Conservation (phyloP, 1,140 invertebrate genomes). For the Ylistrum balloti region DNA sequence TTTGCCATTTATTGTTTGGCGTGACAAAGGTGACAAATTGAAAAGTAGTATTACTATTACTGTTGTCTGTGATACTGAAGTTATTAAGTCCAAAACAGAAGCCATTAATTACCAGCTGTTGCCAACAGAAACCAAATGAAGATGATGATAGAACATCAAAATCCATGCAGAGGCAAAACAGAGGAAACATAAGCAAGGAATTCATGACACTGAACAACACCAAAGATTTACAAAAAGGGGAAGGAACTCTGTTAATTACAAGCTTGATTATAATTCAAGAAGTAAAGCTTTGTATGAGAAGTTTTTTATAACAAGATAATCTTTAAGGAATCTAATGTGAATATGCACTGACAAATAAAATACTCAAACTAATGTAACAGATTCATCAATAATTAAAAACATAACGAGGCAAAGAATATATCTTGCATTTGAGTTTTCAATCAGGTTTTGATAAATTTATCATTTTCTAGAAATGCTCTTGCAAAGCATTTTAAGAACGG, state of each 20-base stretch:
- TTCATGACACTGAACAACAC: not conserved
- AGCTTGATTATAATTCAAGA: not conserved
- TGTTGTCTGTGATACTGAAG: too few species aligned
- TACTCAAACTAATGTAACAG: not conserved
- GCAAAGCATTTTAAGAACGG: too few species aligned
- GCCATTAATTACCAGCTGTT: conserved; percentile 5
- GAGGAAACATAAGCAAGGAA: conserved; percentile 16
- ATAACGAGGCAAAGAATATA: too few species aligned
- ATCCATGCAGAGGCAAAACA: conserved; percentile 17
- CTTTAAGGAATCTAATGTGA: not conserved
- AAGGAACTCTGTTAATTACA: conserved; percentile 33
- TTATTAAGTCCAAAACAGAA: too few species aligned
- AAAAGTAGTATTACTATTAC: too few species aligned
- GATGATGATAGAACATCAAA: not conserved
- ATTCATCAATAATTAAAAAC: too few species aligned
- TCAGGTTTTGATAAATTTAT: too few species aligned
- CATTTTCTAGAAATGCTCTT: too few species aligned
- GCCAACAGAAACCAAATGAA: not conserved
- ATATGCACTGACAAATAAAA: not conserved
- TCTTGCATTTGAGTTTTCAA: too few species aligned
- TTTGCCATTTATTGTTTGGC: too few species aligned
- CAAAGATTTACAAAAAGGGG: not conserved
- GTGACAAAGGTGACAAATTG: too few species aligned
- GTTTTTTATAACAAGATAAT: not conserved
- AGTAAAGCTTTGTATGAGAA: not conserved